Base-by-base conservation (phyloP, 2,888 invertebrate species). In the Palloptera scutellata region DNA sequence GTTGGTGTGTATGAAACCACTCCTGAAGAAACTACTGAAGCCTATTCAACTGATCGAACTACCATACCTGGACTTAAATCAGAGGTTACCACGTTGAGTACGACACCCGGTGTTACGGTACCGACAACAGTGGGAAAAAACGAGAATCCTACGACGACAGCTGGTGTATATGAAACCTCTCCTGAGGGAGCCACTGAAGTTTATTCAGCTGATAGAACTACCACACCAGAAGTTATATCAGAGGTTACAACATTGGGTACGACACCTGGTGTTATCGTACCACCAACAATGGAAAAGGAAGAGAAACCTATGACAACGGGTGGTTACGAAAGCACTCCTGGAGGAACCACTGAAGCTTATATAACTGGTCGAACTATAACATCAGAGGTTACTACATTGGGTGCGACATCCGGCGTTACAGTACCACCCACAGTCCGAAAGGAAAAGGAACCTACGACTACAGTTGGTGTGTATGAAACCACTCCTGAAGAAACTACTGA, bases 381-480 rank as follows among this genome's bases (percentile, higher is more conserved):
- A 51, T n/a, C n/a, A n/a, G n/a, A n/a, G n/a, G n/a, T n/a, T n/a
- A n/a, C n/a, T n/a, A n/a, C n/a, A n/a, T n/a, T n/a, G n/a, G n/a
- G n/a, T n/a, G n/a, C n/a, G n/a, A n/a, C n/a, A n/a, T 15, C 20
- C 17, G 60, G 51, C 13, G 8, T 8, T 12, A 42, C 51, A 19
- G 40, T 45, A 3, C 17, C 40, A 15, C 20, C 55, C 19, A 12
- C 48, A 10, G n/a, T n/a, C n/a, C n/a, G n/a, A n/a, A n/a, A n/a
- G n/a, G n/a, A n/a, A n/a, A n/a, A 30, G n/a, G 40, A 48, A 30
- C 20, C 64, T 8, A 19, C 51, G n/a, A 64, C 64, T 10, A 40
- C 45, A 40, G 41, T 30, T 45, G 48, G 40, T 41, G 3, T 43
- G 8, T 10, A 8, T 10, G 66, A 61, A 55, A 40, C 15, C 6